A percentile compares a stretch with the other conserved stretches of the same genome.
These are phyloP conservation scores for Trichonephila clavipes DNA, from an alignment of 1,140 invertebrate species.

Conservation along the genomic window DNA sequence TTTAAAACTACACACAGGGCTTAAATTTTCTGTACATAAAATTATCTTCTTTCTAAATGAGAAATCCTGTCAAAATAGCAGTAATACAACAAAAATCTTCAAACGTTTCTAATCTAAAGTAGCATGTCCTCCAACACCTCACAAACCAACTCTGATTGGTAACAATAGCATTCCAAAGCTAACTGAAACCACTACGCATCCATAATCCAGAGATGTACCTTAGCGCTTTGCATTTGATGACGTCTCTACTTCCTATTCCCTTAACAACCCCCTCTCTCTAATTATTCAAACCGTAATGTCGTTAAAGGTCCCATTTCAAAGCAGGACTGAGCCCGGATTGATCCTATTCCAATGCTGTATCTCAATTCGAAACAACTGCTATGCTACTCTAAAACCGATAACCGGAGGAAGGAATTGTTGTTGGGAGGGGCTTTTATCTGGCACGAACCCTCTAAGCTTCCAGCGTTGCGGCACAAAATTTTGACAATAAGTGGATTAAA, in stretches of 20 bases:
- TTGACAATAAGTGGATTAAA: slow-evolving; percentile 10
- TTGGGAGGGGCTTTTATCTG: background rate
- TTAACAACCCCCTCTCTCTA: background rate
- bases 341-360: background rate
- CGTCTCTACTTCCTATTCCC: background rate
- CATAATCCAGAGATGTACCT: slow-evolving; percentile 1
- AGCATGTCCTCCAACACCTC: background rate
- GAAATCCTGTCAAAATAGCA: background rate
- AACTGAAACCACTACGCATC: background rate
- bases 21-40: too few species aligned
- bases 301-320: slow-evolving; percentile 51
- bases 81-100: background rate
- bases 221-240: background rate
- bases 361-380: slow-evolving; percentile 24
- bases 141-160: background rate
- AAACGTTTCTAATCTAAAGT: background rate
- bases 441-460: background rate
- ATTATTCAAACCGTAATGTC: slow-evolving; percentile 53
- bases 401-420: background rate
- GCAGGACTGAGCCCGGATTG: slow-evolving; percentile 13
- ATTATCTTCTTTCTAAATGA: too few species aligned
- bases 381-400: background rate
- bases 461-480: background rate
- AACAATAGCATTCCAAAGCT: background rate
- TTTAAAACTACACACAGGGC: too few species aligned